These are phyloP conservation scores for Podargus strigoides DNA, from an alignment of 2,797 vertebrate genomes.

Conservation along the genomic window DNA sequence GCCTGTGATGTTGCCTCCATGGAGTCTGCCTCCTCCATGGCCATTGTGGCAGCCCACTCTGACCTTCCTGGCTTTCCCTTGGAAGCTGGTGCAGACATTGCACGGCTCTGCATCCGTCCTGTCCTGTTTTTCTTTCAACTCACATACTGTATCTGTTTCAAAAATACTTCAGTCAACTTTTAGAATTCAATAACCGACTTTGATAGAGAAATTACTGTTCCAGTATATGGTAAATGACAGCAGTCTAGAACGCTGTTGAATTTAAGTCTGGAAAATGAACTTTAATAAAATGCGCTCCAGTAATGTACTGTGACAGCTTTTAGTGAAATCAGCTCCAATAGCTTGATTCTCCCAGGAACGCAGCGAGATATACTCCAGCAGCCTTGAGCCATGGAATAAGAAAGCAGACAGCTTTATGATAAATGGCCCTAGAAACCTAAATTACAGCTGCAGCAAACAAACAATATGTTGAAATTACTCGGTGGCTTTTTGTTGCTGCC, in stretches of 20 bases:
- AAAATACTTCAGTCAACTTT: conserved; percentile 38
- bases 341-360: conserved; percentile 40
- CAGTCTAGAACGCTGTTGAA: conserved; percentile 55
- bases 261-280: conserved; percentile 57
- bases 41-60: fast-evolving
- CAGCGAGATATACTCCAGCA: conserved; percentile 34
- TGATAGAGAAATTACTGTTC: conserved; percentile 48
- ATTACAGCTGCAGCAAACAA: conserved; percentile 67
- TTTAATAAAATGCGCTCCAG: conserved; percentile 55
- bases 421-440: conserved; percentile 64
- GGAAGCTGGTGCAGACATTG: neutral
- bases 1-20: fast-evolving
- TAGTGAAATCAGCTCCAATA: conserved; percentile 46
- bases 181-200: conserved; percentile 27
- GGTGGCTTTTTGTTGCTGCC: neutral
- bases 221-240: conserved; percentile 33
- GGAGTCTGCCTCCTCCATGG: neutral
- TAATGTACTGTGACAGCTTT: conserved; percentile 62
- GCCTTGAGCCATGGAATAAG: conserved; percentile 65
- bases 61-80: neutral
- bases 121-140: neutral
- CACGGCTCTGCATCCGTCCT: neutral
- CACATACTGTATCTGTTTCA: neutral
- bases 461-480: conserved; percentile 40
- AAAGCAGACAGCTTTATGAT: conserved; percentile 57